These are phyloP conservation scores for Anoplophora glabripennis DNA, from an alignment of 1,140 invertebrate species.

Conservation along the genomic window DNA sequence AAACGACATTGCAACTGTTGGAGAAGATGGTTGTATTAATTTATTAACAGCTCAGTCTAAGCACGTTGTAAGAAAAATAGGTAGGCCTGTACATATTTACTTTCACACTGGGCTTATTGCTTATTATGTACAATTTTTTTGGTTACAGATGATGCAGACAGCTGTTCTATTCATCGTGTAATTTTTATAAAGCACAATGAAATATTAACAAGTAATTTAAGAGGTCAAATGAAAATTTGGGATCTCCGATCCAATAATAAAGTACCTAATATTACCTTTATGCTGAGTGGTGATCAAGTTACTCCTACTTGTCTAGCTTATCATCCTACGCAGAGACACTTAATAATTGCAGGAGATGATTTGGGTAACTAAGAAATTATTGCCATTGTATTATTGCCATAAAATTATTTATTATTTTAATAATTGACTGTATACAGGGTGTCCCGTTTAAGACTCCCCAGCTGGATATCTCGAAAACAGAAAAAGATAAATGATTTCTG, in stretches of 20 bases:
- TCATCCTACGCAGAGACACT: slow-evolving; percentile 83
- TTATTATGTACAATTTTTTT: slow-evolving; percentile 5
- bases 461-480: no score
- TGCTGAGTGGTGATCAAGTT: slow-evolving; percentile 63
- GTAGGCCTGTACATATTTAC: slow-evolving; percentile 41
- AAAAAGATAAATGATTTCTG: no score
- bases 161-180: slow-evolving; percentile 73
- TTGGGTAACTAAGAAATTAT: slow-evolving; percentile 20
- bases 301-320: slow-evolving; percentile 70
- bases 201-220: slow-evolving; percentile 78
- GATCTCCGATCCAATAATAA: slow-evolving; percentile 66
- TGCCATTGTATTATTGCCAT: no score
- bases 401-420: no score
- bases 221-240: slow-evolving; percentile 85
- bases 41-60: slow-evolving; percentile 63
- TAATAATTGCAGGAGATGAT: slow-evolving; percentile 61
- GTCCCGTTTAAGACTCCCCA: no score
- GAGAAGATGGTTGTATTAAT: slow-evolving; percentile 79
- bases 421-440: no score
- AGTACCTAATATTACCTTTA: slow-evolving; percentile 60
- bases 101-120: background rate
- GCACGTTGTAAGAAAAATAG: slow-evolving; percentile 60
- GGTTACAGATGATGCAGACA: slow-evolving; percentile 70
- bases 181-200: slow-evolving; percentile 75
- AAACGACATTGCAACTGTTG: slow-evolving; percentile 70